Evolutionary conservation across 2,888 invertebrate genomes (phyloP), one percentile per base, ranked within the genome.

Genomic region (Ennomos fuscantarius): DNA sequence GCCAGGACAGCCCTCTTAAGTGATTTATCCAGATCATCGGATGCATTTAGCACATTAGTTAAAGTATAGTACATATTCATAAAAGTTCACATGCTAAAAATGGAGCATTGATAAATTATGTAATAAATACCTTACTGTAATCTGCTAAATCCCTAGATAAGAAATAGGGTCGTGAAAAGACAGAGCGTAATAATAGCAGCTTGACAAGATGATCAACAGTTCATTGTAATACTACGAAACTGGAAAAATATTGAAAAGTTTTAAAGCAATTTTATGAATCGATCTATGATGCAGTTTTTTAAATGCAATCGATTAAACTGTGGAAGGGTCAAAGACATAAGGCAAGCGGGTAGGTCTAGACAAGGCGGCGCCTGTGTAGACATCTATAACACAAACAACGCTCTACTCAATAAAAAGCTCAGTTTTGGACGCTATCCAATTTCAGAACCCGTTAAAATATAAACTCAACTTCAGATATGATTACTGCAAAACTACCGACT

Each of bases 341-440:
- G 77, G 75, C 74, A 79, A 72, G 67, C 70, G 72, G 74, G 78
- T 74, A 76, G 75, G 82, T 79, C 84, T 81, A 87, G 86, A 84
- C 89, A 69, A 63, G 56, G 60, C 63, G 89, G 84, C 88, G 89
- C 81, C 86, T 65, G 55, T 69, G 68, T 71, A 66, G 70, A 66
- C 68, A 43, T 59, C 74, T 76, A 82, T 83, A 81, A 75, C 56
- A 47, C 34, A 60, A 73, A 74, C 60, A 69, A 72, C 72, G 73
- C 76, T 74, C 74, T 75, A 73, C 68, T 66, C 69, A 76, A 77
- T 76, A 78, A 77, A 66, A 59, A 72, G 59, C 63, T 64, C 47
- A 54, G 15, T 68, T 76, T 79, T 84, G 85, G 84, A 78, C 34
- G 37, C 53, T 66, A 54, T 73, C 76, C 81, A 78, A 64, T 56